Evolutionary conservation across 2,888 invertebrate genomes (phyloP), one percentile per base, ranked within the genome.

Genomic region (Nebria brevicollis): DNA sequence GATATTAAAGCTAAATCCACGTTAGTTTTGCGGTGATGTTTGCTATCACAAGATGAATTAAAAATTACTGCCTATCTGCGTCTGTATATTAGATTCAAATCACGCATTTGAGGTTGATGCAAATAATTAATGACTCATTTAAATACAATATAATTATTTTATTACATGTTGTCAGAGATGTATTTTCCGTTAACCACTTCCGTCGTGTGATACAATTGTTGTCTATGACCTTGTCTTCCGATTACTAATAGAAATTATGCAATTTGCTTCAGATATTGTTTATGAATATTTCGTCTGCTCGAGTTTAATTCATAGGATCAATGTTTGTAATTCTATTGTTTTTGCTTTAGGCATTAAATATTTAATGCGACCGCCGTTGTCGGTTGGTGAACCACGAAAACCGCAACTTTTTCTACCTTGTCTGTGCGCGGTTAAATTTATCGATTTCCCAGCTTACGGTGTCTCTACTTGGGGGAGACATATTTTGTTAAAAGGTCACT

Each of bases 111-210:
- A 34, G 70, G 25, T 70, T 70, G 10, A 34, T 1, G 26, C 25
- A 70, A 26, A 70, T 10, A 66, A 66, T 70, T 70, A 70, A 54
- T 34, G 64, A 13, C 54, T 72, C 13, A 79, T 79, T 79, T 79
- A 74, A 79, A 79, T 79, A 79, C 79, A 79, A 79, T 79, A 68
- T 13, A 65, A 66, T 66, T 54, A 15, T 25, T 15, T 77, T 80
- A 72, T 64, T 73, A 6, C 54, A 8, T 54, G 54, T 70, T 20
- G 70, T 77, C 34, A 10, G 41, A 78, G 73, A 78, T 78, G 75
- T 25, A 66, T 41, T 75, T 43, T 77, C 72, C 15, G 26, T 72
- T 77, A 11, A 80, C 75, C 75, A 80, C 80, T 75, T 80, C 80
- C 80, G 78, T 73, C 72, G 26, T 10, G 11, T 26, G 41, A 73